Conservation (phyloP, 2,888 invertebrate species). For the Bhutanitis thaidina region DNA sequence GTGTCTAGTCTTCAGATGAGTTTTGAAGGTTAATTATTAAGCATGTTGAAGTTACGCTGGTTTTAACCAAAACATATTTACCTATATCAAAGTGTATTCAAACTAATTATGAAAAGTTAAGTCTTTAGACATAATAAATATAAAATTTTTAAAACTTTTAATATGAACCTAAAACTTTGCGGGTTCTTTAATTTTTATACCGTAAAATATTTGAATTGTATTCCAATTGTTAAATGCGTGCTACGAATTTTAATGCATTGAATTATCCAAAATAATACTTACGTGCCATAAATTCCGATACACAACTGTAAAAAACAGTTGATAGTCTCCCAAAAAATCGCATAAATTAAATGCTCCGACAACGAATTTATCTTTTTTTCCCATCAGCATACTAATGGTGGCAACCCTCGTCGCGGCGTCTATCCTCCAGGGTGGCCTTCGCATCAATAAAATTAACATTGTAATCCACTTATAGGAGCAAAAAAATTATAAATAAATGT, state of each 20-base stretch:
- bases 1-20: no score
- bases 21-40: no score
- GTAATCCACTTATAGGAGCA: slow-evolving; percentile 71
- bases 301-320: slow-evolving; percentile 30
- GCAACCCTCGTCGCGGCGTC: slow-evolving; percentile 39
- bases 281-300: slow-evolving; percentile 16
- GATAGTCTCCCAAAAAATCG: slow-evolving; percentile 50
- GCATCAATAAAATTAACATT: slow-evolving; percentile 79
- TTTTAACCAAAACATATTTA: no score
- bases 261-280: slow-evolving; percentile 18
- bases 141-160: no score
- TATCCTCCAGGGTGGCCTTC: slow-evolving; percentile 58
- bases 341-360: slow-evolving; percentile 72
- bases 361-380: slow-evolving; percentile 74
- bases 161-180: no score
- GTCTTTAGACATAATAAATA: no score
- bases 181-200: background rate
- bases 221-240: slow-evolving; percentile 6
- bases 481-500: slow-evolving; percentile 63
- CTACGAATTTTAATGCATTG: slow-evolving; percentile 2
- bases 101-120: no score
- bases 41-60: no score
- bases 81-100: no score
- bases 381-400: slow-evolving; percentile 75
- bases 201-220: slow-evolving; percentile 1